These are phyloP conservation scores for Eupithecia centaureata DNA, from an alignment of 2,888 invertebrate genomes.

Conservation along the genomic window DNA sequence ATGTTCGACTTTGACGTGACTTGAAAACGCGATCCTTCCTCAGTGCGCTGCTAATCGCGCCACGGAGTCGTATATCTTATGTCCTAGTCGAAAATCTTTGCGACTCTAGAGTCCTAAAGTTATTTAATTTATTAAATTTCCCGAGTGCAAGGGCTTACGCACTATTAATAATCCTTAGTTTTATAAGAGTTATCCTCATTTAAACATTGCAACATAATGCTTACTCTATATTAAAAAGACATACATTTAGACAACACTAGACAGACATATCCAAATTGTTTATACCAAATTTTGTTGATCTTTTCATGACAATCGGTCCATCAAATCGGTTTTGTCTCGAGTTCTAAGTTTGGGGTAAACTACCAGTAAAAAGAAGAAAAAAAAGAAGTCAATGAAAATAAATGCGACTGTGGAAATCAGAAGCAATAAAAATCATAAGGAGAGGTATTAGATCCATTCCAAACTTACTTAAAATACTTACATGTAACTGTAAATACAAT, in stretches of 20 bases:
- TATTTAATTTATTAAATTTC: too few species aligned
- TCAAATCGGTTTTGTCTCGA: not conserved
- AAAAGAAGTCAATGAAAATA: not conserved
- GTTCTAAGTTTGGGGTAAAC: not conserved
- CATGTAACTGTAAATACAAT: too few species aligned
- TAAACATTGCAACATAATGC: not conserved
- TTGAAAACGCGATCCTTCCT: too few species aligned
- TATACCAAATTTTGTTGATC: not conserved
- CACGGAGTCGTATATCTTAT: too few species aligned
- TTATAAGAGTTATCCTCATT: not conserved
- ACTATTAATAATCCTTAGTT: too few species aligned
- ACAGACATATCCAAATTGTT: not conserved
- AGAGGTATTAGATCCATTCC: not conserved
- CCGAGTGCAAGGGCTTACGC: too few species aligned
- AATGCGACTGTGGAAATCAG: not conserved
- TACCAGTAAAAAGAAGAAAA: not conserved
- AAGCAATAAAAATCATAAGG: not conserved
- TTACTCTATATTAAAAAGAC: not conserved
- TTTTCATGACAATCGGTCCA: not conserved
- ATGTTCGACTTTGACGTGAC: too few species aligned
- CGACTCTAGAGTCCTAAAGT: too few species aligned
- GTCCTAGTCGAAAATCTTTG: too few species aligned
- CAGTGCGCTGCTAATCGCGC: too few species aligned
- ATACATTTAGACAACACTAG: not conserved
- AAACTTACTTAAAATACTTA: not conserved